Percentiles rank a stretch among this genome's conserved stretches.
Conservation (phyloP, 2,797 vertebrate genomes). For the Catamblyrhynchus diadema region DNA sequence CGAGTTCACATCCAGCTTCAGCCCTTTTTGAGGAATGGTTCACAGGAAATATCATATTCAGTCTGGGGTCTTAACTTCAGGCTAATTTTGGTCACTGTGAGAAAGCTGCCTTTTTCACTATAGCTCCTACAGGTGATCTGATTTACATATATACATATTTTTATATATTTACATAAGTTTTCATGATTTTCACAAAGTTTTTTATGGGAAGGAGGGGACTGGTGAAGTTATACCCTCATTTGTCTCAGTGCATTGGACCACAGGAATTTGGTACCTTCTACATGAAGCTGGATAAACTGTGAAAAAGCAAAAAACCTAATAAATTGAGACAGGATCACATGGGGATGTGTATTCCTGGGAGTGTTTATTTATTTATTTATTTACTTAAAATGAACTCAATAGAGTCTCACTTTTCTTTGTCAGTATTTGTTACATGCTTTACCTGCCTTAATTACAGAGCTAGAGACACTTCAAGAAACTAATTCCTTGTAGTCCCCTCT, state of each 20-base stretch:
- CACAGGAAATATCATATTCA: not conserved
- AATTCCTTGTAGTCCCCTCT: not conserved
- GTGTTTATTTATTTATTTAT: too few relatives aligned
- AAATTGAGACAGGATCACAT: not conserved
- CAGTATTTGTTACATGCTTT: not conserved
- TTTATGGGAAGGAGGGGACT: too few relatives aligned
- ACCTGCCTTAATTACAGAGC: not conserved
- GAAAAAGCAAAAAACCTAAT: not conserved
- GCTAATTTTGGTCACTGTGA: not conserved
- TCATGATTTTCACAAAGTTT: accelerated
- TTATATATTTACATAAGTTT: not conserved
- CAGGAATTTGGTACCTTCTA: not conserved
- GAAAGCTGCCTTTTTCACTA: not conserved
- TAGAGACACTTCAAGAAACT: not conserved
- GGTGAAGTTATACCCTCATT: not conserved
- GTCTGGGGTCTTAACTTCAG: not conserved
- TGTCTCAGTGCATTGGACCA: not conserved
- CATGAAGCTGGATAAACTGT: not conserved
- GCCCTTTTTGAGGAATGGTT: not conserved
- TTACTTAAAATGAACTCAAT: not conserved
- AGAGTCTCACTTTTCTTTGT: not conserved
- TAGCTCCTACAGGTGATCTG: not conserved
- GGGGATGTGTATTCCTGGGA: too few relatives aligned
- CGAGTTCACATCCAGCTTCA: not conserved
- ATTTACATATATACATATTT: not conserved